Conservation (phyloP, 2,797 vertebrate genomes). For the Dromococcyx pavoninus region DNA sequence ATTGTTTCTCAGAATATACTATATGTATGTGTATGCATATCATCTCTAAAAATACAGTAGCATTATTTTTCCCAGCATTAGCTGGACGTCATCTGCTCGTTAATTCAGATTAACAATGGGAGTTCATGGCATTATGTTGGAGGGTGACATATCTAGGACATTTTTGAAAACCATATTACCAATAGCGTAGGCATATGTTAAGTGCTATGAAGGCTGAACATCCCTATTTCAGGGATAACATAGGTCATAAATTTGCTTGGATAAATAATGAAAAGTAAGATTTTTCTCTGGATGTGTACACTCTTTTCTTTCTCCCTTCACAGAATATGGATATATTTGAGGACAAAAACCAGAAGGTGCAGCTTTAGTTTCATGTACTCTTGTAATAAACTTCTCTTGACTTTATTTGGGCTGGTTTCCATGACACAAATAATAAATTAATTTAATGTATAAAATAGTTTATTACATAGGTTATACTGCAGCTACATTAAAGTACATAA, state of each 20-base stretch:
- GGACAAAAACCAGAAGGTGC: not conserved
- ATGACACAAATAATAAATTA: not conserved
- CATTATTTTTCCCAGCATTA: not conserved
- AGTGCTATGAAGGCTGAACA: conserved; percentile 12
- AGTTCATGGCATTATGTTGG: not conserved
- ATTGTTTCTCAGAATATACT: not conserved
- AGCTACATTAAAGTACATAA: not conserved
- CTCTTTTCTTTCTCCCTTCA: not conserved
- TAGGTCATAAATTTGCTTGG: not conserved
- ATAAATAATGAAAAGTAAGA: not conserved
- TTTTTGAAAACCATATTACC: conserved; percentile 3
- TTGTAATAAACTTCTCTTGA: not conserved
- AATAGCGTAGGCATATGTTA: not conserved
- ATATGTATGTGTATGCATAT: not conserved
- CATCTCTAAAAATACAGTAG: not conserved
- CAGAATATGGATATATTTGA: not conserved
- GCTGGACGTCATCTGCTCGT: conserved; percentile 46
- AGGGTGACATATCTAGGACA: conserved; percentile 58
- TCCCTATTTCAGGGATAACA: not conserved
- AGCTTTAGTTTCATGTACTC: not conserved
- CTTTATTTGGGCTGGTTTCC: not conserved
- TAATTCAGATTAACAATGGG: conserved; percentile 57
- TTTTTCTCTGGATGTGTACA: not conserved
- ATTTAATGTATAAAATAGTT: not conserved
- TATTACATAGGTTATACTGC: not conserved